Percentiles rank a stretch among this genome's conserved stretches.
Evolutionary conservation across 2,797 vertebrate species (phyloP).

Genomic region (Poliocrania exsul): DNA sequence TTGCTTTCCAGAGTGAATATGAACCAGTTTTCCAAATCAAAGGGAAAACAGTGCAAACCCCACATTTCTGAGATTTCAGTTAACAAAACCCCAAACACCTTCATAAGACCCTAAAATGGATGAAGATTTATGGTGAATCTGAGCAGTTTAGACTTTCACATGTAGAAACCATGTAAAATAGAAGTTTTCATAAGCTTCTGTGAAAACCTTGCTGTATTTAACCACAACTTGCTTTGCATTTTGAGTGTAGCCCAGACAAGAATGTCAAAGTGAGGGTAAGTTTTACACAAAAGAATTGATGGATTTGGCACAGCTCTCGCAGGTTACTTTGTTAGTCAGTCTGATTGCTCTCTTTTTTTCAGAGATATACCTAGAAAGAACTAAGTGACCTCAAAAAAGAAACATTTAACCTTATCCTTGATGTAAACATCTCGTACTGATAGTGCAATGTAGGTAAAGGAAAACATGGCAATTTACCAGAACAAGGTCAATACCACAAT

Average conservation of each 20-base stretch:
- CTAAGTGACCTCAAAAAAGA: constrained; percentile 49
- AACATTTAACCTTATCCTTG: constrained; percentile 62
- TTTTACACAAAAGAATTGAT: neutral
- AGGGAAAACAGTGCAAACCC: neutral
- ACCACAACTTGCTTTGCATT: neutral
- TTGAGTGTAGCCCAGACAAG: neutral
- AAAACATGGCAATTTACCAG: constrained; percentile 63
- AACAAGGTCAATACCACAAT: constrained; percentile 58
- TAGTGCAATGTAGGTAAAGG: constrained; percentile 35
- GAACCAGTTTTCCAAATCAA: neutral
- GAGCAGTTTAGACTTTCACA: neutral
- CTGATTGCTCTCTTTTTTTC: neutral
- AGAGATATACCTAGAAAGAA: constrained; percentile 51
- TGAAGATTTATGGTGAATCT: neutral
- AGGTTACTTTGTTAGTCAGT: constrained; percentile 39
- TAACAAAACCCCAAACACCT: neutral
- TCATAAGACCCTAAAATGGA: neutral
- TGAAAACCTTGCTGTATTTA: neutral
- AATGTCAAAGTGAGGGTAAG: constrained; percentile 5
- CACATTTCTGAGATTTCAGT: neutral
- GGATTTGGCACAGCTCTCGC: neutral
- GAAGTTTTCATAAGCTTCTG: neutral
- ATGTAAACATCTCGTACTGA: constrained; percentile 43
- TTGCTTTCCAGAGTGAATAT: neutral
- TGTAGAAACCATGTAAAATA: neutral